Percentiles rank a stretch among this genome's conserved stretches.
These are phyloP conservation scores for Cepphus grylle DNA, from an alignment of 2,113 vertebrate genomes.

Conservation along the genomic window DNA sequence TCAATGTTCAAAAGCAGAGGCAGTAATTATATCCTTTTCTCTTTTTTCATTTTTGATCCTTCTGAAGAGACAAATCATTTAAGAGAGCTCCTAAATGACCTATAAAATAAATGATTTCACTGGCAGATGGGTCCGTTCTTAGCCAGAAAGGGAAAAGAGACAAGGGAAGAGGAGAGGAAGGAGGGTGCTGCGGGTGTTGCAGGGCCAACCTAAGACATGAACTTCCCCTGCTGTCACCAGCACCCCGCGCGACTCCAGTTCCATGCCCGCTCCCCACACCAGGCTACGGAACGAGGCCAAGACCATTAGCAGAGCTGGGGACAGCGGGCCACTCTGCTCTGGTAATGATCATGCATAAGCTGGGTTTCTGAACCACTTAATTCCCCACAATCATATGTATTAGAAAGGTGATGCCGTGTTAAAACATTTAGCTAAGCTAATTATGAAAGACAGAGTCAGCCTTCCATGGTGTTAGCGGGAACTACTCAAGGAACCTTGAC, in stretches of 20 bases:
- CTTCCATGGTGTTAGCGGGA: neutral
- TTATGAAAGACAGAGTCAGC: neutral
- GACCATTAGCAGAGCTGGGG: neutral
- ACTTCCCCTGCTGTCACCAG: neutral
- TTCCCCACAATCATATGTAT: neutral
- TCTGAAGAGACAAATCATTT: slow-evolving; percentile 13
- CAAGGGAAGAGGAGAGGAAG: neutral
- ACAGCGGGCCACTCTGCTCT: neutral
- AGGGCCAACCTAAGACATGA: neutral
- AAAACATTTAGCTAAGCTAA: neutral
- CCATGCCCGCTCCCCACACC: rapidly evolving
- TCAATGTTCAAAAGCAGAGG: slow-evolving; percentile 1
- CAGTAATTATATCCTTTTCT: neutral
- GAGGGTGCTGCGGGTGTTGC: neutral
- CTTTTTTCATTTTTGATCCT: slow-evolving; percentile 12
- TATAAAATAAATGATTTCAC: neutral
- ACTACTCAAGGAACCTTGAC: neutral
- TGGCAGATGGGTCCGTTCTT: neutral
- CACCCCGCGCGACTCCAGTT: neutral
- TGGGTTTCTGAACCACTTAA: neutral
- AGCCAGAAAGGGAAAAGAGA: neutral
- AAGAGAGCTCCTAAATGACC: neutral
- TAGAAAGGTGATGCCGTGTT: neutral
- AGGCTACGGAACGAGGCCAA: neutral
- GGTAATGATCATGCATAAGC: neutral